Conservation (phyloP, 2,113 vertebrate species). For the Ameiurus melas region DNA sequence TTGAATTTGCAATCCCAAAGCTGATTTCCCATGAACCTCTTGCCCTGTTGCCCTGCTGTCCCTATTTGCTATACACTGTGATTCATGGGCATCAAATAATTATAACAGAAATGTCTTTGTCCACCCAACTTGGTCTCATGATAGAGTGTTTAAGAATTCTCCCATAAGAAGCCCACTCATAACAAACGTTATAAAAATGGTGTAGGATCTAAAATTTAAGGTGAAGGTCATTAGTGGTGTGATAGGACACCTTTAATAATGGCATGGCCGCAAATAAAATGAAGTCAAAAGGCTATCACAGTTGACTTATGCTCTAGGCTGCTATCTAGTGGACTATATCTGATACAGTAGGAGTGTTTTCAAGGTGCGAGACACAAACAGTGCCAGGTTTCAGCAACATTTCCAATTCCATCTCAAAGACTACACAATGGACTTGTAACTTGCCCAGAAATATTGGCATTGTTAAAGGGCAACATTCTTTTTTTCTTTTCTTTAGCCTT, state of each 20-base stretch:
- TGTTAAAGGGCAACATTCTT: not conserved
- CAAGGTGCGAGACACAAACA: not conserved
- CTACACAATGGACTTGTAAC: not conserved
- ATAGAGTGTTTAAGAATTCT: not conserved
- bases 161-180: not conserved
- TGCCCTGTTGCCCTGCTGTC: not conserved
- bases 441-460: not conserved
- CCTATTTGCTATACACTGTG: not conserved
- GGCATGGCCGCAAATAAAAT: too few species aligned
- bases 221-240: not conserved
- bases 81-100: not conserved
- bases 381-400: not conserved
- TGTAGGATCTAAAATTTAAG: not conserved
- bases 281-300: not conserved
- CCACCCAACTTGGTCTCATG: not conserved
- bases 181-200: not conserved
- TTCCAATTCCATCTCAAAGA: not conserved
- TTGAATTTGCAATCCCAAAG: conserved; percentile 26
- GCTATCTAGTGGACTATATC: not conserved
- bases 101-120: too few species aligned
- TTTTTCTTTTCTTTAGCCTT: not conserved
- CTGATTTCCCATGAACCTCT: conserved; percentile 19
- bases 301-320: not conserved
- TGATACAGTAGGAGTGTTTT: not conserved
- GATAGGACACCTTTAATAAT: not conserved